Conservation (phyloP, 1,140 invertebrate species). For the Drosophila oshimai region DNA sequence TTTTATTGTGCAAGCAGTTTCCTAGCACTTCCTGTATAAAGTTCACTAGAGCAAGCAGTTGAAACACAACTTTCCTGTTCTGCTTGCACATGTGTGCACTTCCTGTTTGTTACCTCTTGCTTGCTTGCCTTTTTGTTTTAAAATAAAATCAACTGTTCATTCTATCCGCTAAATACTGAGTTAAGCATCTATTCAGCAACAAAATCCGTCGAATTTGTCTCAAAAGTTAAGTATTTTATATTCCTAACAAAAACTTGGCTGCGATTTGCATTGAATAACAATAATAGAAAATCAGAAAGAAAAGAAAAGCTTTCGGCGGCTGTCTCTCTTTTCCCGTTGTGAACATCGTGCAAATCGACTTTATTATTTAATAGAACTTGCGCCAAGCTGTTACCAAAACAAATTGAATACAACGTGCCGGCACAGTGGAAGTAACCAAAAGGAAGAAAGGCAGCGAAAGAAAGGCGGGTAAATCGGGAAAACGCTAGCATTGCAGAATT, state of each 20-base stretch:
- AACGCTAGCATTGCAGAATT: constrained; percentile 35
- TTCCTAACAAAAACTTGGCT: constrained; percentile 2
- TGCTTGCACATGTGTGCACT: neutral
- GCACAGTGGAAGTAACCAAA: constrained; percentile 22
- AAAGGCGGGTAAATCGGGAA: constrained; percentile 23
- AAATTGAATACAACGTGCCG: constrained; percentile 76
- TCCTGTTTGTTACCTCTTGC: neutral
- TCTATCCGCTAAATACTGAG: neutral
- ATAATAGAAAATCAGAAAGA: constrained; percentile 52
- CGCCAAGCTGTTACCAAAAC: constrained; percentile 74
- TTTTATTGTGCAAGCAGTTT: neutral
- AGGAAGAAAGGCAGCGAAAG: neutral
- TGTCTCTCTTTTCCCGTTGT: neutral
- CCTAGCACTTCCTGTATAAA: neutral
- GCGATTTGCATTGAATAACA: constrained; percentile 61
- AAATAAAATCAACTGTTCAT: neutral
- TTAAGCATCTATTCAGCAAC: neutral
- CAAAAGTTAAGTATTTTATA: constrained; percentile 11
- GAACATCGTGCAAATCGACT: constrained; percentile 70
- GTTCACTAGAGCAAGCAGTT: neutral
- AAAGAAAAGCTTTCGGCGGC: constrained; percentile 1
- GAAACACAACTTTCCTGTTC: neutral
- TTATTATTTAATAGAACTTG: constrained; percentile 80
- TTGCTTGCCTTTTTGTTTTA: neutral
- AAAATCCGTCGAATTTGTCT: neutral